Evolutionary conservation across 2,113 vertebrate genomes (phyloP).

Genomic region (Notarius quadriscutis): DNA sequence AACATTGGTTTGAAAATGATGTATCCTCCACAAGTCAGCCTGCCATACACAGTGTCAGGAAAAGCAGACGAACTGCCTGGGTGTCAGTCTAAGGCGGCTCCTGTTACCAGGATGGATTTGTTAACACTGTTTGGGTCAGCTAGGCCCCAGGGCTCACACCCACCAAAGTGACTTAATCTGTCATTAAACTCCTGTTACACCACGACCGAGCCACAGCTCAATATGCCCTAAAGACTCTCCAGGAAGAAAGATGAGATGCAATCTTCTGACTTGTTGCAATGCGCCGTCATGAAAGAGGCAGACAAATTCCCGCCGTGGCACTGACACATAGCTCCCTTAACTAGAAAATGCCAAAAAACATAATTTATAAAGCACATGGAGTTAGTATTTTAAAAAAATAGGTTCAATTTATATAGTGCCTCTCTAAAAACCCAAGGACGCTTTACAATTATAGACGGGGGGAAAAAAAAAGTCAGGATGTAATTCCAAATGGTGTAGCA

Average conservation of each 20-base stretch:
- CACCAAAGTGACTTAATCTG: constrained; percentile 78
- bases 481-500: no score
- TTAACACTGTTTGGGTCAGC: constrained; percentile 76
- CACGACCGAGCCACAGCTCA: constrained; percentile 64
- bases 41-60: constrained; percentile 52
- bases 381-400: background rate
- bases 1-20: constrained; percentile 49
- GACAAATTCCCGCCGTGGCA: constrained; percentile 40
- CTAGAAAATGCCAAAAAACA: background rate
- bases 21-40: constrained; percentile 72
- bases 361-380: background rate
- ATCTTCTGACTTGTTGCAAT: constrained; percentile 47
- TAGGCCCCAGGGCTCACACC: constrained; percentile 70
- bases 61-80: constrained; percentile 65
- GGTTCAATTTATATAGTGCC: no score
- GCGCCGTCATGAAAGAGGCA: constrained; percentile 34
- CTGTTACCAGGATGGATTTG: constrained; percentile 79
- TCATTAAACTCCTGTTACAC: constrained; percentile 79
- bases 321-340: constrained; percentile 17
- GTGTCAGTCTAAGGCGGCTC: constrained; percentile 73
- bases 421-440: no score
- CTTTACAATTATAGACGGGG: no score
- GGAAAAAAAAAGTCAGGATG: no score
- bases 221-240: constrained; percentile 54
- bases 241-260: constrained; percentile 50